These are phyloP conservation scores for Corythornis madagascariensis DNA, from an alignment of 2,113 vertebrate genomes.

Conservation along the genomic window DNA sequence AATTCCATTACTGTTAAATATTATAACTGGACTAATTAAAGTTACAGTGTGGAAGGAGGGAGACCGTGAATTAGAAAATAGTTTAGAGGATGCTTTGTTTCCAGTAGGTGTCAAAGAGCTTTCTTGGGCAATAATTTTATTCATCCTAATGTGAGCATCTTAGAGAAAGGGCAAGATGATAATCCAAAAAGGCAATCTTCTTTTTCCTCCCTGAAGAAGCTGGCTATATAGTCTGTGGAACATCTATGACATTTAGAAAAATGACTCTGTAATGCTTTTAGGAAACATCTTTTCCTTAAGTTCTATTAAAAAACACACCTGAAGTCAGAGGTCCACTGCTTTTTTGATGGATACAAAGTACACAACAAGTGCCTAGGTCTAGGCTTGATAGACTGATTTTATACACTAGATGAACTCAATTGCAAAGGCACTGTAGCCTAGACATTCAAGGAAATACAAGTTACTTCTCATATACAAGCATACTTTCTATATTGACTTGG, in stretches of 20 bases:
- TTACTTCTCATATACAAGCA: background rate
- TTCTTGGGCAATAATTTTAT: constrained; percentile 26
- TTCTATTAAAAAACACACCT: background rate
- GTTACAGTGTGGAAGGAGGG: background rate
- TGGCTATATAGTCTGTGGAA: constrained; percentile 20
- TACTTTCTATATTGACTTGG: background rate
- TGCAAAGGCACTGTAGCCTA: background rate
- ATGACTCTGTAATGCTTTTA: constrained; percentile 18
- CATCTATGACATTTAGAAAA: constrained; percentile 55
- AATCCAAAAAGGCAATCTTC: constrained; percentile 31
- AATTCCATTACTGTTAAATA: background rate
- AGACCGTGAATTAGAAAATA: background rate
- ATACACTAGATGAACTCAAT: background rate
- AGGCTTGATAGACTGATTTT: background rate
- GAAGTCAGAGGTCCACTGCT: background rate
- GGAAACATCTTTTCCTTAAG: background rate
- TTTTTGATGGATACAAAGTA: background rate
- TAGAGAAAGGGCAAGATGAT: constrained; percentile 16
- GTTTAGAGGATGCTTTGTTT: constrained; percentile 21
- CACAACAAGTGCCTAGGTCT: background rate
- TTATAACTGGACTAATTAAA: background rate
- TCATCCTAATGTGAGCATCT: constrained; percentile 1
- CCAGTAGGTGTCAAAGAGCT: background rate
- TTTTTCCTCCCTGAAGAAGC: constrained; percentile 10
- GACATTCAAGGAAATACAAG: background rate